These are phyloP conservation scores for Zoanthus sansibaricus DNA, from an alignment of 92 coral and sea anemone genomes.

Conservation along the genomic window DNA sequence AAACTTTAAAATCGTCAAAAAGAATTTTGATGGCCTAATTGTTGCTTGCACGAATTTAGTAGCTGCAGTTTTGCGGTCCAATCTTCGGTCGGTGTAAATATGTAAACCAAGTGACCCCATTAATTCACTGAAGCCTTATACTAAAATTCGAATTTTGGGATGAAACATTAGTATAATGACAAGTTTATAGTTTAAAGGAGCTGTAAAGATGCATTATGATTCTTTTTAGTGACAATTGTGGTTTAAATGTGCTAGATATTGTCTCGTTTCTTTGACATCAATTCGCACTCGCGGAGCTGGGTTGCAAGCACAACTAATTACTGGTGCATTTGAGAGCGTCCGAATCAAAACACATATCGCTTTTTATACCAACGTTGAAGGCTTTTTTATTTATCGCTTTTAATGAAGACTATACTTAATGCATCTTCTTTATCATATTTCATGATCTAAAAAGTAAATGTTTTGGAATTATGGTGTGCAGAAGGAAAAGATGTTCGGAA, in stretches of 20 bases:
- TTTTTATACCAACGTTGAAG: background rate
- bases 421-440: background rate
- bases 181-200: slow-evolving; percentile 22
- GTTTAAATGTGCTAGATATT: background rate
- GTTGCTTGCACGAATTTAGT: background rate
- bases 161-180: slow-evolving; percentile 35
- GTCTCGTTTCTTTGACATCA: slow-evolving; percentile 33
- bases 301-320: slow-evolving; percentile 20
- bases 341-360: slow-evolving; percentile 8
- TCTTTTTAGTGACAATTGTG: slow-evolving; percentile 27
- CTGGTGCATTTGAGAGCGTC: slow-evolving; percentile 6
- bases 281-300: slow-evolving; percentile 5
- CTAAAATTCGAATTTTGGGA: slow-evolving; percentile 44
- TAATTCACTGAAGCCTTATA: background rate
- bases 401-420: background rate
- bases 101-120: slow-evolving; percentile 67
- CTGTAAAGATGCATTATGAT: slow-evolving; percentile 7
- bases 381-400: background rate
- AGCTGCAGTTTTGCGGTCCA: slow-evolving; percentile 42
- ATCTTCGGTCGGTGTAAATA: slow-evolving; percentile 59
- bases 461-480: background rate
- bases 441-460: slow-evolving; percentile 18
- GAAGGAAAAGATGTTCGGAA: background rate
- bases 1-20: background rate
- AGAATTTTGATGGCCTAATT: slow-evolving; percentile 22